Conservation (phyloP, 2,797 vertebrate genomes). For the Champsocephalus esox region DNA sequence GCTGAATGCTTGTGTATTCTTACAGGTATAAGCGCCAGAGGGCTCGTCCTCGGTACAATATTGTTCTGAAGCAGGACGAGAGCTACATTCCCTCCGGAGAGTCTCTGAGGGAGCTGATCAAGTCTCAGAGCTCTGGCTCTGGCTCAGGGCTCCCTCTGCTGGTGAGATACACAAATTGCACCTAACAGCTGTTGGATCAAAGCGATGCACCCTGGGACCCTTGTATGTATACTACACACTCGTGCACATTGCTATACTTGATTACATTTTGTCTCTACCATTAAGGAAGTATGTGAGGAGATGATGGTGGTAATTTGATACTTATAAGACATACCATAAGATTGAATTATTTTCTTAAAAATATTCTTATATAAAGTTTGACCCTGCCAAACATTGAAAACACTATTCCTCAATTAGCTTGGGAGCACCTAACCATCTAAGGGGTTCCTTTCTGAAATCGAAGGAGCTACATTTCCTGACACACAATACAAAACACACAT, state of each 20-base stretch:
- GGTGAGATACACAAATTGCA: constrained; percentile 82
- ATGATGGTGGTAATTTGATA: not conserved
- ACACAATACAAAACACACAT: too few species aligned
- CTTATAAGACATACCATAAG: too few species aligned
- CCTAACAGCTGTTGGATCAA: not conserved
- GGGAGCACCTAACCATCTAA: not conserved
- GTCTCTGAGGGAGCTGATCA: constrained; percentile 91
- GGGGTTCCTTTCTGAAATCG: too few species aligned
- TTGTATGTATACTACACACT: not conserved
- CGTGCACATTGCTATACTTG: too few species aligned
- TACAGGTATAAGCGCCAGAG: constrained; percentile 93
- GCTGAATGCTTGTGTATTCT: not conserved
- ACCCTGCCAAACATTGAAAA: not conserved
- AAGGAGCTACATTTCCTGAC: too few species aligned
- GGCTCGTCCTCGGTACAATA: constrained; percentile 91
- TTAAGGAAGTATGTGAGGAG: not conserved
- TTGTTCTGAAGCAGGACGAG: constrained; percentile 93
- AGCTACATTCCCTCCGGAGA: constrained; percentile 94
- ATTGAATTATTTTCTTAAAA: not conserved
- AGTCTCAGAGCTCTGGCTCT: constrained; percentile 96
- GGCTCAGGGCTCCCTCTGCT: constrained; percentile 98
- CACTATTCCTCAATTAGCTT: not conserved
- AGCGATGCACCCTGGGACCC: not conserved
- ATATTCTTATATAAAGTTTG: not conserved
- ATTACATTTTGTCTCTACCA: not conserved